A percentile compares a stretch with the other conserved stretches of the same genome.
Conservation (phyloP, 2,113 vertebrate genomes). For the Plecotus auritus region DNA sequence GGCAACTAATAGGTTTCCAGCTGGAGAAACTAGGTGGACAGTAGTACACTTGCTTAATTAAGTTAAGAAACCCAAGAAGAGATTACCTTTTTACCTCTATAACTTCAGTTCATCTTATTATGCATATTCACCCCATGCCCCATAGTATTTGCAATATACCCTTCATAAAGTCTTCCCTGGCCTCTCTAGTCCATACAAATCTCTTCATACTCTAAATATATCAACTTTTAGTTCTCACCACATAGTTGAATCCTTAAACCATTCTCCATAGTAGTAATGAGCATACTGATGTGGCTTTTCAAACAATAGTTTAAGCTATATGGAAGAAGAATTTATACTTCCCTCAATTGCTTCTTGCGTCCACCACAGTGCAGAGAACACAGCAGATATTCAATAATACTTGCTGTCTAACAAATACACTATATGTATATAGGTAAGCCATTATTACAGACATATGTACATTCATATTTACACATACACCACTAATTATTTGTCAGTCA, state of each 20-base stretch:
- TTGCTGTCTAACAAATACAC: not conserved
- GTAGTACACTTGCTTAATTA: not conserved
- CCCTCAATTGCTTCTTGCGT: not conserved
- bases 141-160: not conserved
- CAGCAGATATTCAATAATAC: not conserved
- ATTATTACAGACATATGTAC: not conserved
- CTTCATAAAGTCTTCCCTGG: not conserved
- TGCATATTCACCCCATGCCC: not conserved
- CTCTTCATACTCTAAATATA: not conserved
- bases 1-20: not conserved
- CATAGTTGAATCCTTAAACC: not conserved
- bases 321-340: not conserved
- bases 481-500: constrained; percentile 12
- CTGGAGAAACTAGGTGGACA: not conserved
- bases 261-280: not conserved
- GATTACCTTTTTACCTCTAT: not conserved
- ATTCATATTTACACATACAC: not conserved
- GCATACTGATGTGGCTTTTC: not conserved
- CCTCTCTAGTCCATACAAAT: not conserved
- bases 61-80: not conserved
- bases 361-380: not conserved
- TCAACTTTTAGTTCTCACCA: not conserved
- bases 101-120: not conserved
- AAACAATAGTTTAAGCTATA: not conserved
- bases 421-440: not conserved